Conservation (phyloP, 2,888 invertebrate species). For the Leistus spinibarbis region DNA sequence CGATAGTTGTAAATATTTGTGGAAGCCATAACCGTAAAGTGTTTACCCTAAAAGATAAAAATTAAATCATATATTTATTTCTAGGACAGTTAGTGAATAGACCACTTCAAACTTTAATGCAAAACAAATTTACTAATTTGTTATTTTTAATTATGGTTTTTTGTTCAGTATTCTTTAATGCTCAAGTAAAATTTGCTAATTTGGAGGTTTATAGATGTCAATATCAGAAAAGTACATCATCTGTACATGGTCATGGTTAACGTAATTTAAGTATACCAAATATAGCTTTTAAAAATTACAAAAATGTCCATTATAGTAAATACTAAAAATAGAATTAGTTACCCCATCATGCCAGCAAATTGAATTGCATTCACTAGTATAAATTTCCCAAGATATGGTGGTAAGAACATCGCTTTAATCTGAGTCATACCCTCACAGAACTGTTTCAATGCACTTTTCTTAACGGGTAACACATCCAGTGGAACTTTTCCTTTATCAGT, state of each 20-base stretch:
- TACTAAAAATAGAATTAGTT: too few species aligned
- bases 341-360: constrained; percentile 71
- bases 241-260: too few species aligned
- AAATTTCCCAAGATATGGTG: constrained; percentile 67
- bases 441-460: constrained; percentile 55
- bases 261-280: too few species aligned
- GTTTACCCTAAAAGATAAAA: constrained; percentile 61
- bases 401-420: constrained; percentile 67
- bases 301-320: too few species aligned
- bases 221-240: too few species aligned
- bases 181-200: too few species aligned
- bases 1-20: constrained; percentile 78
- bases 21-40: constrained; percentile 87
- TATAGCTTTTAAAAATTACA: too few species aligned
- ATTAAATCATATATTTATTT: background rate
- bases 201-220: too few species aligned
- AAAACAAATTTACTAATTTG: background rate
- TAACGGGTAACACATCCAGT: constrained; percentile 51
- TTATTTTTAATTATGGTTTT: background rate
- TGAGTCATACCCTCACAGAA: constrained; percentile 66
- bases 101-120: too few species aligned
- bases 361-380: constrained; percentile 69
- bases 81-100: too few species aligned
- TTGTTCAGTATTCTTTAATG: too few species aligned
- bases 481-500: constrained; percentile 54